A percentile compares a stretch with the other conserved stretches of the same genome.
Evolutionary conservation across 2,888 invertebrate species (phyloP).

Genomic region (Labia minor): DNA sequence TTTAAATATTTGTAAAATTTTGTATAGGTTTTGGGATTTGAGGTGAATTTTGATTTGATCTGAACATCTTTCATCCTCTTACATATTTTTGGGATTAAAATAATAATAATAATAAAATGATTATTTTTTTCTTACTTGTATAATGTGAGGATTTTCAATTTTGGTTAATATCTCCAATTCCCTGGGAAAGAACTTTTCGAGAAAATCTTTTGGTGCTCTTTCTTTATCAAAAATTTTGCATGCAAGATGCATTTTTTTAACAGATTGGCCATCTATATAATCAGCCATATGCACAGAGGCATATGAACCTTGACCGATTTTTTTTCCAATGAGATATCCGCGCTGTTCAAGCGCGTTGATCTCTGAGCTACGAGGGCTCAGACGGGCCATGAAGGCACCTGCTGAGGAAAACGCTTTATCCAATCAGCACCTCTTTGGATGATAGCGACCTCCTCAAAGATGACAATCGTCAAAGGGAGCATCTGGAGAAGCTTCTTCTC

Average conservation of each 20-base stretch:
- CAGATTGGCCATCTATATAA: conserved; percentile 59
- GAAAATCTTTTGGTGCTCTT: conserved; percentile 78
- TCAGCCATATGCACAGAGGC: conserved; percentile 81
- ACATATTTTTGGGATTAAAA: too few relatives aligned
- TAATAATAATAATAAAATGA: too few relatives aligned
- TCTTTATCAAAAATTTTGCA: conserved; percentile 87
- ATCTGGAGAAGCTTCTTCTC: neutral
- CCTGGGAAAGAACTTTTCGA: conserved; percentile 85
- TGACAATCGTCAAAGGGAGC: conserved; percentile 1
- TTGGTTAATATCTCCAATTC: conserved; percentile 82
- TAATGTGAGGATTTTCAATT: conserved; percentile 82
- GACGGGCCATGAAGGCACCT: conserved; percentile 53
- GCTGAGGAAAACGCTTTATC: neutral
- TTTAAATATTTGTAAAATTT: too few relatives aligned
- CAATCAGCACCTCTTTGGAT: neutral
- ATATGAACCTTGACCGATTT: conserved; percentile 85
- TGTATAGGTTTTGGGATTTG: too few relatives aligned
- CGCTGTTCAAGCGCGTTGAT: conserved; percentile 72
- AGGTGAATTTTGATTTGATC: too few relatives aligned
- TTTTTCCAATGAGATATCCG: conserved; percentile 72
- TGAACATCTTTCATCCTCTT: too few relatives aligned
- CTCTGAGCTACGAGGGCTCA: conserved; percentile 70
- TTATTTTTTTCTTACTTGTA: conserved; percentile 50
- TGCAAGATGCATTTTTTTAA: conserved; percentile 64
- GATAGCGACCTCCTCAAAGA: neutral